Evolutionary conservation across 2,113 vertebrate genomes (phyloP).

Genomic region (Clarias macrocephalus): DNA sequence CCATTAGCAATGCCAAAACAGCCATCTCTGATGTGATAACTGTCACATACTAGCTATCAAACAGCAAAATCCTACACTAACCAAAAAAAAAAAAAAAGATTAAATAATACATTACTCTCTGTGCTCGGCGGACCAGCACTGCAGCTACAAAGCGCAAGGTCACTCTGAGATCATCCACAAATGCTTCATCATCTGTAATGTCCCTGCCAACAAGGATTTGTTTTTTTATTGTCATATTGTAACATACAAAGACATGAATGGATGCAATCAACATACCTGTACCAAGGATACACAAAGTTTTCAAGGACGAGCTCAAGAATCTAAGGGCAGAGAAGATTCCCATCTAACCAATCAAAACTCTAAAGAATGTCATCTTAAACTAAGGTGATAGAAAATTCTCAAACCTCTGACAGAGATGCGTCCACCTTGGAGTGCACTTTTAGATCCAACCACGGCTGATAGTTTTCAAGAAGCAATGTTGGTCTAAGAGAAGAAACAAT

Average conservation of each 20-base stretch:
- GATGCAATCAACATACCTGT: slow-evolving; percentile 78
- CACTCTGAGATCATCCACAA: slow-evolving; percentile 90
- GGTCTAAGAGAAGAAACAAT: slow-evolving; percentile 71
- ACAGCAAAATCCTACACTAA: background rate
- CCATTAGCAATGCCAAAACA: background rate
- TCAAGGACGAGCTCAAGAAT: slow-evolving; percentile 94
- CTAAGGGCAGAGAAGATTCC: slow-evolving; percentile 63
- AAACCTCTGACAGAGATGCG: slow-evolving; percentile 93
- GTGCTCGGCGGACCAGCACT: slow-evolving; percentile 87
- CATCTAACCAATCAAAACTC: background rate
- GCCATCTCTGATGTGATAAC: background rate
- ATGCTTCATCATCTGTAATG: slow-evolving; percentile 93
- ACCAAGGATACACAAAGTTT: slow-evolving; percentile 98
- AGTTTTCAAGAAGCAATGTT: slow-evolving; percentile 92
- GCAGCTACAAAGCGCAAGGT: slow-evolving; percentile 90
- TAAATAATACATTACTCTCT: slow-evolving; percentile 77
- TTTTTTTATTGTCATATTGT: background rate
- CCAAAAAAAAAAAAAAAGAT: background rate
- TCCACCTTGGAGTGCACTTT: slow-evolving; percentile 93
- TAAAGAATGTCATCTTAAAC: background rate
- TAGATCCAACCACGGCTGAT: slow-evolving; percentile 93
- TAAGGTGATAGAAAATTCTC: background rate
- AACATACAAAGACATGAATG: background rate
- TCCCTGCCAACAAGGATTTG: slow-evolving; percentile 74
- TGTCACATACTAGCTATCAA: background rate